Evolutionary conservation across 1,140 invertebrate genomes (phyloP).

Genomic region (Bombus sibiricus): DNA sequence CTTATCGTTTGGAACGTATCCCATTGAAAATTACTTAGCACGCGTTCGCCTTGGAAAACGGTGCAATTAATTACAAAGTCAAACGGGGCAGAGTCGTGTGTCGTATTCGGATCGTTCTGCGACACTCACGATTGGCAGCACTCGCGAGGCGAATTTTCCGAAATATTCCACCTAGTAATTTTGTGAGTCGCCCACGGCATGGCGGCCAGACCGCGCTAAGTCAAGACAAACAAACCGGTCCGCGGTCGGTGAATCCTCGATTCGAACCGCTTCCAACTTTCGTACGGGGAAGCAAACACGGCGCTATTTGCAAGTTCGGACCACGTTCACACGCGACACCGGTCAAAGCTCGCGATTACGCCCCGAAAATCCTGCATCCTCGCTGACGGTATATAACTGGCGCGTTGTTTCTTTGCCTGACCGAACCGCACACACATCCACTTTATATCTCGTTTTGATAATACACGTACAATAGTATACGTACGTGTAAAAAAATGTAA

Average conservation of each 20-base stretch:
- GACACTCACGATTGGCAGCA: too few relatives aligned
- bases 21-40: too few relatives aligned
- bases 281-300: conserved; percentile 12
- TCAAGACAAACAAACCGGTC: conserved; percentile 18
- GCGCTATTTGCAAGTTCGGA: conserved; percentile 7
- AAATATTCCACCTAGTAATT: conserved; percentile 10
- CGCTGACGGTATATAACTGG: too few relatives aligned
- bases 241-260: background rate
- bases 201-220: background rate
- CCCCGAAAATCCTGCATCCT: background rate
- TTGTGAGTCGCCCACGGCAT: background rate
- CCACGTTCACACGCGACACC: conserved; percentile 18
- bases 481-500: background rate
- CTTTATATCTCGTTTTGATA: background rate
- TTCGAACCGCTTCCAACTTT: conserved; percentile 15
- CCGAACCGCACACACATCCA: background rate
- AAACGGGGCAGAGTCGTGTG: too few relatives aligned
- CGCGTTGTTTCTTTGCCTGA: background rate
- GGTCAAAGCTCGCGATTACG: conserved; percentile 24
- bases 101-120: too few relatives aligned
- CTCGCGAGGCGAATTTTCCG: background rate
- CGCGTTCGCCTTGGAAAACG: too few relatives aligned
- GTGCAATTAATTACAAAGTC: too few relatives aligned
- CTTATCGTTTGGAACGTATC: background rate
- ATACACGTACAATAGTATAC: background rate